Base-by-base conservation (phyloP, 2,113 vertebrate genomes). In the Corapipo altera region DNA sequence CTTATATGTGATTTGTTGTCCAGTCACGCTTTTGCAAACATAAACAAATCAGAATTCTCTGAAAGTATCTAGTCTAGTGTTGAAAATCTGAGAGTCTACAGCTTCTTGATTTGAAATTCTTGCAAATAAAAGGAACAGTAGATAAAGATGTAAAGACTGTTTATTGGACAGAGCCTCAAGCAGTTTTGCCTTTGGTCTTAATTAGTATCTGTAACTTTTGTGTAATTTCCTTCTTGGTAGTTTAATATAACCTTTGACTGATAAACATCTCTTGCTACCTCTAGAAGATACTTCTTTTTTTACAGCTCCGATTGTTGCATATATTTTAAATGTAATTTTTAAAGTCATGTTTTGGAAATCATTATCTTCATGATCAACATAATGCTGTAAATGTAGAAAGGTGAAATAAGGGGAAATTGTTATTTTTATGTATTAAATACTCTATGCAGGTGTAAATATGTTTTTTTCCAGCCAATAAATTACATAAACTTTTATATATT, bases 21-120 rank as follows among this genome's bases (percentile, higher is more conserved):
- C 21, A 33, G 26, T 69, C 55, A 52, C 7, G 44, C 48, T 85
- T 92, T 57, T 44, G 35, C 41, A 89, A 88, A 77, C 23, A 65
- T 30, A 91, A 97, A 91, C 76, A 89, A 94, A 96, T 90, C 43
- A 85, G 46, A 85, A 76, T 55, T 80, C 30, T 44, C 7, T 77
- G 84, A 41, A 83, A 95, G 33, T 37, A 66, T 70, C 69, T 85
- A 79, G 91, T 89, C 62, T 85, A 30, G 13, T 44, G 52, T 22
- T 75, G 76, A 49, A 55, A 72, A 76, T 43, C 20, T 33, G 32
- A 49, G n/a, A 33, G 48, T 76, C 48, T 67, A 70, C 49, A 83
- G 28, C 23, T 90, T 70, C 54, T 73, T 90, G 72, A 59, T 35
- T 90, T 39, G 37, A 58, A 93, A 73, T 85, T 93, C 55, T 88